Conservation (phyloP, 2,113 vertebrate genomes). For the Spilogale gracilis region DNA sequence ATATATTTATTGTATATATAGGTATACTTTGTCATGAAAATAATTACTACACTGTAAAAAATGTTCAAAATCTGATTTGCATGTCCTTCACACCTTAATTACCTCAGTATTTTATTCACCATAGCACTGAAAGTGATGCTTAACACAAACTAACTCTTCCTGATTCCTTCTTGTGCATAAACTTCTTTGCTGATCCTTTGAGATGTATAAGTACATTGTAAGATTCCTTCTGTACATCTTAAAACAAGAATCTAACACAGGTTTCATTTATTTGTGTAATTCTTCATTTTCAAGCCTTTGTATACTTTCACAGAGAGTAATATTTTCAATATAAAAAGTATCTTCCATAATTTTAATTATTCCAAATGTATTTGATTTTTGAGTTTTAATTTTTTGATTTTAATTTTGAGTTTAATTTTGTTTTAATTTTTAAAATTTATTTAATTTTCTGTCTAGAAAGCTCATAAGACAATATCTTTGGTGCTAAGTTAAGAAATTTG, state of each 20-base stretch:
- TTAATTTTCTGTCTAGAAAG: not conserved
- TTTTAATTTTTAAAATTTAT: too few species aligned
- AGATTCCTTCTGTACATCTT: not conserved
- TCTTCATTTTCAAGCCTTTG: not conserved
- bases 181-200: not conserved
- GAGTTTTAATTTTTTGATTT: not conserved
- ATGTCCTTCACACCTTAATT: not conserved
- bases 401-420: too few species aligned
- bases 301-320: not conserved
- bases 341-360: conserved; percentile 27
- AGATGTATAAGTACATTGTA: not conserved
- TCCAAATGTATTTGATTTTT: conserved; percentile 40
- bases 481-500: conserved; percentile 18
- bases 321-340: not conserved
- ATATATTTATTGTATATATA: not conserved
- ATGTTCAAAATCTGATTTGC: not conserved
- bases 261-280: not conserved
- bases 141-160: not conserved
- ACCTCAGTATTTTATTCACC: not conserved
- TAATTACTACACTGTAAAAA: not conserved
- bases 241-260: not conserved
- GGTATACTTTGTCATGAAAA: not conserved
- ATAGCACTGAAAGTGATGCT: not conserved
- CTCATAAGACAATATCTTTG: not conserved
- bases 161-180: not conserved